Conservation (phyloP, 2,113 vertebrate species). For the Chamaea fasciata region DNA sequence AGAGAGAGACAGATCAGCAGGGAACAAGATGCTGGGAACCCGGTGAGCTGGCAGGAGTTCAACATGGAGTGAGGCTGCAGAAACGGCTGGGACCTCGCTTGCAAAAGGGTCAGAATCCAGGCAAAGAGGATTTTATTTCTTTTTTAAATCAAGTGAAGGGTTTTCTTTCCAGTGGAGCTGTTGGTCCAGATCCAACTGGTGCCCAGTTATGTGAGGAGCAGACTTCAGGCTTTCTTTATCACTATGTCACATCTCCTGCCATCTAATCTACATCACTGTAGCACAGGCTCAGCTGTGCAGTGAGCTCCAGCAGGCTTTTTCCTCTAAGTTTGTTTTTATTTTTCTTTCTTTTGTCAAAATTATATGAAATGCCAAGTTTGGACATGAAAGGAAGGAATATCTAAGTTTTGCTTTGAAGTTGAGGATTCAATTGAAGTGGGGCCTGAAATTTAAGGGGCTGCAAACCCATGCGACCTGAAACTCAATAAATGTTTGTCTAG, state of each 20-base stretch:
- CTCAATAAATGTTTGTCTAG: slow-evolving; percentile 37
- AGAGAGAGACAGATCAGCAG: not conserved
- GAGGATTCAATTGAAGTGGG: not conserved
- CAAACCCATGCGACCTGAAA: not conserved
- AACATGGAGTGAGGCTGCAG: accelerated
- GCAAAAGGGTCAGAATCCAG: not conserved
- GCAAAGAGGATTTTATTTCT: not conserved
- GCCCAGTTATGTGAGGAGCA: not conserved
- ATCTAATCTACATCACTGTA: not conserved
- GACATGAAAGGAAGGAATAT: slow-evolving; percentile 35
- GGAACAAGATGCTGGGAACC: not conserved
- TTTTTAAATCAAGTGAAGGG: not conserved
- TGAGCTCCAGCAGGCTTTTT: slow-evolving; percentile 10
- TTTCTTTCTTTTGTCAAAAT: slow-evolving; percentile 36
- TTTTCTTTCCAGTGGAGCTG: not conserved
- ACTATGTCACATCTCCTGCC: not conserved
- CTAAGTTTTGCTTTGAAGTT: slow-evolving; percentile 35
- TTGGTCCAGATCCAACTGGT: not conserved
- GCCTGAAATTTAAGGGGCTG: slow-evolving; percentile 25
- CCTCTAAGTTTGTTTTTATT: slow-evolving; percentile 35
- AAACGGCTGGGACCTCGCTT: not conserved
- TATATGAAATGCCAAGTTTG: slow-evolving; percentile 20
- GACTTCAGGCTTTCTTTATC: slow-evolving; percentile 11
- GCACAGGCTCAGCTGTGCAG: not conserved
- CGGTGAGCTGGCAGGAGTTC: not conserved